phyloP scores from a whole-genome alignment of 2,888 invertebrate genomes.

The Geophilus truncorum region DNA sequence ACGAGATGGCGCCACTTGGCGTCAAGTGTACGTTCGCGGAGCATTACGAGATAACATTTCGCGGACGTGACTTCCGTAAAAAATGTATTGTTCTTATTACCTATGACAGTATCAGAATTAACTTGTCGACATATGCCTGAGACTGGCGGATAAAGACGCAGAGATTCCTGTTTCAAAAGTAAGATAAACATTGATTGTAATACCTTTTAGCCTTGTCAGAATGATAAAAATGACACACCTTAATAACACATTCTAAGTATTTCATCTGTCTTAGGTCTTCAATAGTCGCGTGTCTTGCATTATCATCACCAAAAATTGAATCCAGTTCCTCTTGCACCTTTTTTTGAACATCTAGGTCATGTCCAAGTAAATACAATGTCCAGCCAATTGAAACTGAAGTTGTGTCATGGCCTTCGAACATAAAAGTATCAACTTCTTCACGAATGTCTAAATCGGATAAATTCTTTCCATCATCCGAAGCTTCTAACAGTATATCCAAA shows the following conservation, averaged over 20 bases:
- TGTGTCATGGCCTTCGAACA: slow-evolving; percentile 50
- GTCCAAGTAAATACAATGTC: background rate
- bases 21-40: too few species aligned
- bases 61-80: too few species aligned
- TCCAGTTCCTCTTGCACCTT: background rate
- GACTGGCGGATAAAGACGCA: background rate
- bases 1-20: too few species aligned
- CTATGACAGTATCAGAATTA: background rate
- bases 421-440: slow-evolving; percentile 56
- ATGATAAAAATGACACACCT: background rate
- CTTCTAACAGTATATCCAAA: slow-evolving; percentile 47
- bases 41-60: too few species aligned
- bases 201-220: background rate
- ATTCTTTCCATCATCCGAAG: slow-evolving; percentile 44
- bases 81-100: background rate
- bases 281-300: background rate
- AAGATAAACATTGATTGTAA: background rate
- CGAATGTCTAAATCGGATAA: slow-evolving; percentile 51
- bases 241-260: slow-evolving; percentile 35
- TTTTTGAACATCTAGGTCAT: background rate
- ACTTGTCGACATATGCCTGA: background rate
- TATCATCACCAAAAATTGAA: slow-evolving; percentile 1
- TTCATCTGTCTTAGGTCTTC: slow-evolving; percentile 29
- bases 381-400: background rate
- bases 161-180: background rate